Evolutionary conservation across 2,113 vertebrate species (phyloP).

Genomic region (Forbesichthys papilliferus): DNA sequence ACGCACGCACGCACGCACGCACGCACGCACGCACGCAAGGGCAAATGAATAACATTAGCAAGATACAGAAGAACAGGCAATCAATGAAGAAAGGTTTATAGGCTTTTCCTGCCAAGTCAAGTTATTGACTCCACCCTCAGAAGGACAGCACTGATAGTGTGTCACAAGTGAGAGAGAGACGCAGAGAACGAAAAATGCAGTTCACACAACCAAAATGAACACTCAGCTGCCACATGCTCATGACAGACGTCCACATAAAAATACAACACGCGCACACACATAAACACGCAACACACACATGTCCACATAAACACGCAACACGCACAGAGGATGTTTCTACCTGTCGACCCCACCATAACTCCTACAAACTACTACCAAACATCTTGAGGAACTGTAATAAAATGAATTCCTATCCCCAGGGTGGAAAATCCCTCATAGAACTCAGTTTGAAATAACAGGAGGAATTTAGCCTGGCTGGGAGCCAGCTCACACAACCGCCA

Average conservation of each 20-base stretch:
- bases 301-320: conserved; percentile 19
- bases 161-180: conserved; percentile 1
- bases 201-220: background rate
- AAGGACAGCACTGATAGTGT: conserved; percentile 16
- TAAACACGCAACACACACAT: conserved; percentile 13
- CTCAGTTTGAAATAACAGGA: conserved; percentile 78
- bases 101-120: conserved; percentile 64
- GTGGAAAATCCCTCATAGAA: conserved; percentile 78
- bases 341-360: background rate
- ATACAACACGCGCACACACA: conserved; percentile 12
- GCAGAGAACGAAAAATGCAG: conserved; percentile 25
- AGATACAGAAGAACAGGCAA: conserved; percentile 56
- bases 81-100: conserved; percentile 65
- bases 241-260: background rate
- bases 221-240: too few species aligned
- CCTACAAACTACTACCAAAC: conserved; percentile 53
- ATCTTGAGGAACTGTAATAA: conserved; percentile 59
- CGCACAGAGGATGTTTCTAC: conserved; percentile 4
- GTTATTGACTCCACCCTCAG: conserved; percentile 47
- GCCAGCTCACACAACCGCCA: conserved; percentile 64
- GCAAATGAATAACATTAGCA: conserved; percentile 50
- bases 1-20: conserved; percentile 18
- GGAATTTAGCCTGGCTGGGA: conserved; percentile 73
- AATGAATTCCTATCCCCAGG: conserved; percentile 74
- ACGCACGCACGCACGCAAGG: conserved; percentile 47